Conservation (phyloP, 2,888 invertebrate genomes). For the Agrochola lota region DNA sequence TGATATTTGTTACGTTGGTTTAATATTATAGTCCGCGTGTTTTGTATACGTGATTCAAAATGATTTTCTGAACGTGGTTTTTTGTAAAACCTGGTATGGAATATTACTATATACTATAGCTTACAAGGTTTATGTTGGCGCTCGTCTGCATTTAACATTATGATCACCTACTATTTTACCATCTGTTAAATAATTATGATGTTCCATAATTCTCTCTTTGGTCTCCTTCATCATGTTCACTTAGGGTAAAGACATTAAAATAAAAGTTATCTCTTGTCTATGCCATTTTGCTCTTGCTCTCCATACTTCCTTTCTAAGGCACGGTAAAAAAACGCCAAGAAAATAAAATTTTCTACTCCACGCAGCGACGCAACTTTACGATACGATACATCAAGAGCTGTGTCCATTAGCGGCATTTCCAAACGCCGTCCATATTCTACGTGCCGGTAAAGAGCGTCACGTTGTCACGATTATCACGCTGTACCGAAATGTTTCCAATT, state of each 20-base stretch:
- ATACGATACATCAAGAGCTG: constrained; percentile 64
- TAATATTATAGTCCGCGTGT: not conserved
- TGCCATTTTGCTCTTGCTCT: not conserved
- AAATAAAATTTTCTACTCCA: constrained; percentile 1
- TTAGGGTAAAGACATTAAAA: not conserved
- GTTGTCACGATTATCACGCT: constrained; percentile 76
- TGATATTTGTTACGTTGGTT: constrained; percentile 12
- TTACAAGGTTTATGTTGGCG: not conserved
- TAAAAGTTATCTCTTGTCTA: not conserved
- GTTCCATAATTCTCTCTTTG: not conserved
- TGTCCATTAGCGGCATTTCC: constrained; percentile 73
- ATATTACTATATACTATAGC: not conserved
- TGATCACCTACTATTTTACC: not conserved
- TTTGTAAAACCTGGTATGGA: not conserved
- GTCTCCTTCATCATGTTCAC: not conserved
- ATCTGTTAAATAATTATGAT: not conserved
- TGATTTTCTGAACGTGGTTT: not conserved
- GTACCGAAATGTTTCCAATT: constrained; percentile 61
- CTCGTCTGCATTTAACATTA: not conserved
- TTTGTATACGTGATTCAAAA: constrained; percentile 4
- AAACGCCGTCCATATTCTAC: constrained; percentile 78
- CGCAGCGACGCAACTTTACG: constrained; percentile 37
- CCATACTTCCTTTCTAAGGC: not conserved
- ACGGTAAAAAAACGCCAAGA: not conserved
- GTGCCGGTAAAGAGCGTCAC: constrained; percentile 77